Evolutionary conservation across 2,113 vertebrate genomes (phyloP).

Genomic region (Ptyas mucosa): DNA sequence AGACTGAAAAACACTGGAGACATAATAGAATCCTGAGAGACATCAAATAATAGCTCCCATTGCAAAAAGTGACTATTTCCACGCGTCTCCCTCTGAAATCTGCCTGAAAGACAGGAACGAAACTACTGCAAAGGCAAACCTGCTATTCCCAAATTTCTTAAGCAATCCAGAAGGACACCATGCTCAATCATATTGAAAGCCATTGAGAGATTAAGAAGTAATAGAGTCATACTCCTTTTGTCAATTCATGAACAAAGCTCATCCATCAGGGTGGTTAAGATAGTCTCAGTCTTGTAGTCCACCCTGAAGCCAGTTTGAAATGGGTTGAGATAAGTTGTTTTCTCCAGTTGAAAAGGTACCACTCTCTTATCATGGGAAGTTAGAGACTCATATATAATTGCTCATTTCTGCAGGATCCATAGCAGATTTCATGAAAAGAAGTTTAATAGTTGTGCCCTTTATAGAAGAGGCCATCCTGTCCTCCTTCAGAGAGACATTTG

Average conservation of each 20-base stretch:
- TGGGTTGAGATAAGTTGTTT: not conserved
- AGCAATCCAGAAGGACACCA: not conserved
- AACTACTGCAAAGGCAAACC: not conserved
- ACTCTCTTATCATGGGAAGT: not conserved
- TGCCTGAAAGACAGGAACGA: not conserved
- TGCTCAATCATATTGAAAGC: not conserved
- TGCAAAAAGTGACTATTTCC: not conserved
- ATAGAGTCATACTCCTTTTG: not conserved
- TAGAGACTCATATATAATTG: not conserved
- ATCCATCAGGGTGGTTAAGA: not conserved
- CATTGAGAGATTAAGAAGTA: not conserved
- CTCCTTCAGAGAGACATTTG: not conserved
- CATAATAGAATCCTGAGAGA: not conserved
- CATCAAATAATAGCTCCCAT: not conserved
- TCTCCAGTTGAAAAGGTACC: not conserved
- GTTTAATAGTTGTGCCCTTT: not conserved
- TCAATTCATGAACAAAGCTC: not conserved
- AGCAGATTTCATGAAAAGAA: not conserved
- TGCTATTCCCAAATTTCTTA: not conserved
- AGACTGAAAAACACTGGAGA: not conserved
- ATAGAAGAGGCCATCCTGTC: not conserved
- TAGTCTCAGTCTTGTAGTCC: not conserved
- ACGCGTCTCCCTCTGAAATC: not conserved
- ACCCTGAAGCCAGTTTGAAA: not conserved
- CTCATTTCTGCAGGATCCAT: not conserved